Evolutionary conservation across 2,797 vertebrate genomes (phyloP), one percentile per base, ranked within the genome.

Genomic region (Microcaecilia unicolor): DNA sequence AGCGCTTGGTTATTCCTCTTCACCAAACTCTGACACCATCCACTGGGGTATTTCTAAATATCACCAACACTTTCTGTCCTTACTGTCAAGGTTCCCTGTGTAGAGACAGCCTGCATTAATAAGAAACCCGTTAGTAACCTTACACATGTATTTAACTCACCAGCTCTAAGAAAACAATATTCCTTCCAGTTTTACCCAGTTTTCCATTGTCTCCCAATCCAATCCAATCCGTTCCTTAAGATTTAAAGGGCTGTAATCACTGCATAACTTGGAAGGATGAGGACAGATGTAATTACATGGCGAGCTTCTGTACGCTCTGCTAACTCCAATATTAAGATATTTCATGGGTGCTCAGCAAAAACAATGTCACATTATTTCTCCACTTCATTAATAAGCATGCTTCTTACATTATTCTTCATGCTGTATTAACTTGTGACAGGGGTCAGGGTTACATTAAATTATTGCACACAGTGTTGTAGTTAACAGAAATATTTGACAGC

Each of bases 381-480:
- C 61, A 61, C 68, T 79, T 82, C 79, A 78, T 78, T 83, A 83
- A 75, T 78, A 85, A 83, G 74, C 73, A 57, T 70, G 67, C 80
- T 84, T 83, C 75, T 76, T 71, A 67, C 68, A 79, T 64, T 61
- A 61, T 78, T 85, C 77, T 80, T 83, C 79, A 83, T 81, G 82
- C 78, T 84, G 63, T 71, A 81, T 89, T 91, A 95, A 88, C 83
- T 88, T 78, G 72, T 83, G 76, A 83, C 81, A 74, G 45, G 59
- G 85, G 84, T 84, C 82, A 84, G 61, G 76, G 72, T 82, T 79
- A 79, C 74, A 65, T 84, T 81, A 86, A 89, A 90, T 89, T 83
- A 85, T 69, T 80, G 73, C 77, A 81, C 74, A 78, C 83, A 82
- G 77, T 76, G 78, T 48, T 64, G 34, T 53, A 68, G 68, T 73